A percentile compares a stretch with the other conserved stretches of the same genome.
phyloP scores from a whole-genome alignment of 2,113 vertebrate species.

The Budorcas taxicolor region DNA sequence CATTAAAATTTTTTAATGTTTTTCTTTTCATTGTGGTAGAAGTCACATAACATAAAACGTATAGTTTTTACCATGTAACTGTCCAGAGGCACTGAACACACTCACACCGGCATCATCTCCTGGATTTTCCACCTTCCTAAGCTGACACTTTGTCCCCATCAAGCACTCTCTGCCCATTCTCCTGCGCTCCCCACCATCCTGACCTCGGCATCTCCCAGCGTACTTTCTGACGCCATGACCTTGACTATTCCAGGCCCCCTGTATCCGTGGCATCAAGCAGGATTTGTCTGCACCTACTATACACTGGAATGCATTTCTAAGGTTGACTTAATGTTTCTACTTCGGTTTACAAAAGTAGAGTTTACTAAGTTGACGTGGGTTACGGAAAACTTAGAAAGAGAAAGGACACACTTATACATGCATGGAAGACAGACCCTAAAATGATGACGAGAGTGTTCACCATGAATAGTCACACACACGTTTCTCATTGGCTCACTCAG shows the following conservation, averaged over 20 bases:
- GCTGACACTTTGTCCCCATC: neutral
- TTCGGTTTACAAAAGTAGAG: neutral
- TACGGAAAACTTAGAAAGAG: neutral
- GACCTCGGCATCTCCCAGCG: neutral
- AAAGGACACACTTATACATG: neutral
- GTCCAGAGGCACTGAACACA: neutral
- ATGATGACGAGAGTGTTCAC: neutral
- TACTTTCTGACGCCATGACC: neutral
- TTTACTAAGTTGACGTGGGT: neutral
- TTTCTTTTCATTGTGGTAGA: neutral
- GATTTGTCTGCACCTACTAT: neutral
- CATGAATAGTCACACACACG: neutral
- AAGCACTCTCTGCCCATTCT: neutral
- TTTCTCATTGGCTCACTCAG: neutral
- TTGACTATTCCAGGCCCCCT: neutral
- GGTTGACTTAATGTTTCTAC: neutral
- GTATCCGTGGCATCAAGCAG: neutral
- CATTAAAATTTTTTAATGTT: neutral
- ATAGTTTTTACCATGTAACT: fast-evolving
- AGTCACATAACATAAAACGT: neutral
- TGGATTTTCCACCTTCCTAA: neutral
- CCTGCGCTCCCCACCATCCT: neutral
- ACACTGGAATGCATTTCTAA: neutral
- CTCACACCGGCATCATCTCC: neutral
- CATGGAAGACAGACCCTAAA: neutral